Base-by-base conservation (phyloP, 2,888 invertebrate species). In the Lysandra bellargus region DNA sequence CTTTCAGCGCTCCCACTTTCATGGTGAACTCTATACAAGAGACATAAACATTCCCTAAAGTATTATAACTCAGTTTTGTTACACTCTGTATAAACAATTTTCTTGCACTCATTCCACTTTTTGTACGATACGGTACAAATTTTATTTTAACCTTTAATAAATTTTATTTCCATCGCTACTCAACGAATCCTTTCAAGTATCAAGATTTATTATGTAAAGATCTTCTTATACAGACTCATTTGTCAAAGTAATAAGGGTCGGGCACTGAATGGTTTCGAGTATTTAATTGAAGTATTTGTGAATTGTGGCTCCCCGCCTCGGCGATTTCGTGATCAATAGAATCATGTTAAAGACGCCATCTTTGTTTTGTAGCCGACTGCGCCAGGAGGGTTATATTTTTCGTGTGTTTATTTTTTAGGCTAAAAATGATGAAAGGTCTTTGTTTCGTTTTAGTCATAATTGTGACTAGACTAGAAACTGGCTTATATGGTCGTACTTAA, bases 281-380 rank as follows among this genome's bases (percentile, higher is more conserved):
- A 44, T 33, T 44, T 49, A 76, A 76, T 53, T 76, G 76, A 57
- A 76, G 76, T 76, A 76, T 76, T 76, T 53, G 53, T 76, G 57
- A 57, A 75, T 75, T 75, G 76, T 30, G 76, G 57, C 57, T 40
- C n/a, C 12, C 44, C n/a, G 23, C 49, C 49, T 49, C 49, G 44
- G n/a, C 44, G 49, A 49, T 49, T 75, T 44, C 23, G 17, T 44
- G 44, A 37, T 75, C 75, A 44, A 64, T 57, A 17, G 30, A 12
- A 64, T 7, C 7, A n/a, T 30, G 23, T 64, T 64, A 30, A 0
- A 30, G 23, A 3, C 64, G 64, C 69, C 14, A 33, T 69, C 33
- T 69, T 14, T 69, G 33, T 12, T 5, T 69, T 17, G 4, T 23
- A 64, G 1, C 23, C n/a, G 61, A 61, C 61, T 57, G 57, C 4